Base-by-base conservation (phyloP, 2,888 invertebrate genomes). In the Caenorhabditis uteleia region DNA sequence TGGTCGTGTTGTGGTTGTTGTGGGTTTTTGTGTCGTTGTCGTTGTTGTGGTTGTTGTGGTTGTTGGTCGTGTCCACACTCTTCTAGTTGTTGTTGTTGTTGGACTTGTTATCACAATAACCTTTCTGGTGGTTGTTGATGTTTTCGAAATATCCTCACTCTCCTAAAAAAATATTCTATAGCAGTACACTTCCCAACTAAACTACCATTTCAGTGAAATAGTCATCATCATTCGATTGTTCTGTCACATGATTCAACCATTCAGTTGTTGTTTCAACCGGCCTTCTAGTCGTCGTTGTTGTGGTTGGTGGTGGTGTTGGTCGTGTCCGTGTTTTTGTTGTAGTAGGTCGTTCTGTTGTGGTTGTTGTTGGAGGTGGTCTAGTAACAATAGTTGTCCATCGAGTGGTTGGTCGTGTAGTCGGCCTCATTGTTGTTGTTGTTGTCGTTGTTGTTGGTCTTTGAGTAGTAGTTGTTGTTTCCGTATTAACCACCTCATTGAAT, bases 401-500 rank as follows among this genome's bases (percentile, higher is more conserved):
- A 36, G 36, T 36, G 6, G 40, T 40, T 25, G 23, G n/a, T 23
- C 14, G 21, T 18, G 10, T 20, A 40, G 25, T 21, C 26, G 43
- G 34, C 4, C 36, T 36, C 26, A 8, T 38, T 27, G 58, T 40
- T 5, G 40, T 38, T 14, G 50, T 51, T 2, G 56, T 61, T 1
- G 54, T 56, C 6, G 58, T 14, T 23, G 42, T 26, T n/a, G 44
- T 29, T 26, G 47, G 40, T 40, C 31, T 39, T 20, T 34, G 40
- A 18, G 29, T 42, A 8, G 58, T 65, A 1, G 58, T 59, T 3
- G 61, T 10, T 20, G 44, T 29, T 23, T 45, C 46, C n/a, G 25
- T 43, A 18, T 43, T 49, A 3, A 25, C 29, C 10, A 53, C 48
- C 36, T 56, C 70, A 20, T 68, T 55, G 33, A 70, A 70, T 6